phyloP scores from a whole-genome alignment of 2,113 vertebrate species.

The Datnioides undecimradiatus region DNA sequence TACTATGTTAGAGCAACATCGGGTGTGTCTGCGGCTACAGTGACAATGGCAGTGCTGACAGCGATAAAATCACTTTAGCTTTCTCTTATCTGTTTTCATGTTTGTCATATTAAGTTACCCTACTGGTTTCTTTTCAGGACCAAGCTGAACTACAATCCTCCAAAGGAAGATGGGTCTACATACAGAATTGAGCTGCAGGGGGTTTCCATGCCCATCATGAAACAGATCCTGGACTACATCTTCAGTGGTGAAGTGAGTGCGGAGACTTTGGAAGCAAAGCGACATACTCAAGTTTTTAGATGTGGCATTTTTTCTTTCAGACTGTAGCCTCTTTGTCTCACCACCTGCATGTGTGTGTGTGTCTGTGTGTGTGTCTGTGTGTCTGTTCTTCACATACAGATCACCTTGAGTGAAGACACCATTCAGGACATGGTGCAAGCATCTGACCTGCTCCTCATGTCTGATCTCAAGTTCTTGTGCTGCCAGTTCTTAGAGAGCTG shows the following conservation, averaged over 20 bases:
- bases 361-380: too few relatives aligned
- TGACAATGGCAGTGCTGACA: neutral
- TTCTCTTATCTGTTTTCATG: neutral
- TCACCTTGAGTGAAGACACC: constrained; percentile 94
- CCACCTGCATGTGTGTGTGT: neutral
- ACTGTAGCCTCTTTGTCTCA: neutral
- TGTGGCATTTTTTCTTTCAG: neutral
- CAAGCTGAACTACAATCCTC: constrained; percentile 98
- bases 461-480: constrained; percentile 95
- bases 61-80: neutral
- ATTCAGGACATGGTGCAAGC: constrained; percentile 98
- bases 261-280: neutral
- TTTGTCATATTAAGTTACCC: neutral
- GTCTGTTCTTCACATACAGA: constrained; percentile 79
- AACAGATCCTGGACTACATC: constrained; percentile 97
- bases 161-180: constrained; percentile 94
- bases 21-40: constrained; percentile 43
- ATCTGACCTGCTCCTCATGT: constrained; percentile 95
- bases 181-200: constrained; percentile 98
- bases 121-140: constrained; percentile 83
- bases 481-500: constrained; percentile 98
- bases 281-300: neutral
- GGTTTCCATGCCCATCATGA: constrained; percentile 94
- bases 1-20: neutral
- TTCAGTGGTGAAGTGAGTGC: constrained; percentile 94